Evolutionary conservation across 2,113 vertebrate genomes (phyloP).

Genomic region (Marmota monax): DNA sequence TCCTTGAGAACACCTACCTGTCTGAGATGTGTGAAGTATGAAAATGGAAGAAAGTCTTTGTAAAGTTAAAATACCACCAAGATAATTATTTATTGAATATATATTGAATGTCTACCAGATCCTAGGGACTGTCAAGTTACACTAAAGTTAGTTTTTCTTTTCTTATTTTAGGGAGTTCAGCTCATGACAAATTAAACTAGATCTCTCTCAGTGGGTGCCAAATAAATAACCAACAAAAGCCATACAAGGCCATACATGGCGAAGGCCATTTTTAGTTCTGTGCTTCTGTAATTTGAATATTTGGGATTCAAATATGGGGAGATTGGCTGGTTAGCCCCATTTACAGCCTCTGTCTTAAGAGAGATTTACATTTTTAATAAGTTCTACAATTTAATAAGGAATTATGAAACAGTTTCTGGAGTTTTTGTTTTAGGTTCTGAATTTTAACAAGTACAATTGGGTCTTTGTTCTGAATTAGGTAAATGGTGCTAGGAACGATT

Average conservation of each 20-base stretch:
- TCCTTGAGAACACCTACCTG: not conserved
- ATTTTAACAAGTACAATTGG: slow-evolving; percentile 61
- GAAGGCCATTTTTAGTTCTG: not conserved
- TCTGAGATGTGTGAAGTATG: not conserved
- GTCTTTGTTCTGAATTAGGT: slow-evolving; percentile 61
- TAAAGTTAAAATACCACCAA: not conserved
- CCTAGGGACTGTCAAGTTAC: not conserved
- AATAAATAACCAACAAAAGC: slow-evolving; percentile 38
- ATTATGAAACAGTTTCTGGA: slow-evolving; percentile 22
- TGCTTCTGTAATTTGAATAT: not conserved
- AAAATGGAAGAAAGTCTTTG: slow-evolving; percentile 11
- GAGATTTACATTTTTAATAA: slow-evolving; percentile 27
- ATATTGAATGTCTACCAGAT: not conserved
- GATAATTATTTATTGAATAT: not conserved
- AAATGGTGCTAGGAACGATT: slow-evolving; percentile 46
- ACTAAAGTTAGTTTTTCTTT: slow-evolving; percentile 46
- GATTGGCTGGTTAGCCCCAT: not conserved
- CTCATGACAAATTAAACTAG: slow-evolving; percentile 34
- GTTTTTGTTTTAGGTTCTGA: slow-evolving; percentile 20
- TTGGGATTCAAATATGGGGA: slow-evolving; percentile 21
- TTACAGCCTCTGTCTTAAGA: not conserved
- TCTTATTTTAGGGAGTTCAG: slow-evolving; percentile 45
- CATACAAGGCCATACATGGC: not conserved
- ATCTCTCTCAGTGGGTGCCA: not conserved
- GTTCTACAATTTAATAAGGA: not conserved